These are phyloP conservation scores for Archilochus colubris DNA, from an alignment of 2,113 vertebrate genomes.

Conservation along the genomic window DNA sequence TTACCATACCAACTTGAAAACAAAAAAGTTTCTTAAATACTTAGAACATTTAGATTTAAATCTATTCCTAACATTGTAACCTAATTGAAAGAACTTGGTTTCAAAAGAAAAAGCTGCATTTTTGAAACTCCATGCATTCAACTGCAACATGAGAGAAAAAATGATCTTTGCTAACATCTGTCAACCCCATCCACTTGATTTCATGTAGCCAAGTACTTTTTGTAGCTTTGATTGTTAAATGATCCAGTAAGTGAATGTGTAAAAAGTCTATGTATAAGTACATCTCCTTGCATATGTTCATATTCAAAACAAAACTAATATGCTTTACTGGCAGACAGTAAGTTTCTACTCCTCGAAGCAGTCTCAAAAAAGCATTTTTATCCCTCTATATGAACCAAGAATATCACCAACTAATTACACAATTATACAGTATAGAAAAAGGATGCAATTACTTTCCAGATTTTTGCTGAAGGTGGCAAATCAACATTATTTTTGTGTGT, in stretches of 20 bases:
- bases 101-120: background rate
- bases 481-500: background rate
- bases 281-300: background rate
- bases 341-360: background rate
- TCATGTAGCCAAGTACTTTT: background rate
- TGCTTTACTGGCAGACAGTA: background rate
- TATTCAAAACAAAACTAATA: background rate
- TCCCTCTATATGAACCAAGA: background rate
- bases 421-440: background rate
- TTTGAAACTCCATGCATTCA: background rate
- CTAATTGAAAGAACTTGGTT: background rate
- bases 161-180: background rate
- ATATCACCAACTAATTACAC: background rate
- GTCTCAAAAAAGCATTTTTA: background rate
- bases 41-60: background rate
- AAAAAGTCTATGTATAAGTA: background rate
- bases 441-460: background rate
- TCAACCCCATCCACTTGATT: background rate
- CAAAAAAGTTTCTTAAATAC: background rate
- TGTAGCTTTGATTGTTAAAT: background rate
- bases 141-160: background rate
- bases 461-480: background rate
- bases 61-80: background rate
- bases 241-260: background rate
- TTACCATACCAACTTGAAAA: background rate